These are phyloP conservation scores for Cololabis saira DNA, from an alignment of 2,113 vertebrate species.

Conservation along the genomic window DNA sequence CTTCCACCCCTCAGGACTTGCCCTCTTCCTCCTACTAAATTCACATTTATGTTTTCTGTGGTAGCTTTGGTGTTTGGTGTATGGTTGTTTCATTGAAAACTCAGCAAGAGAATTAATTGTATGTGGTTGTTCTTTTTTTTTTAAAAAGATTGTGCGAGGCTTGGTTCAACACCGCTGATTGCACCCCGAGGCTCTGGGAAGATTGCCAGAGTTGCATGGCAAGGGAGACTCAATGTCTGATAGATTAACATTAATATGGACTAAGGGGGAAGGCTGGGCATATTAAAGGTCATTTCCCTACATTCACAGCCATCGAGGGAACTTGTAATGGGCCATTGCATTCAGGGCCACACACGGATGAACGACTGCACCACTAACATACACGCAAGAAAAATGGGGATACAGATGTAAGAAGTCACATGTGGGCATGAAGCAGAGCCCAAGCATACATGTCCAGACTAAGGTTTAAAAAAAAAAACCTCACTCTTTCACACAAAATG, in stretches of 20 bases:
- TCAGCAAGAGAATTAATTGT: conserved; percentile 5
- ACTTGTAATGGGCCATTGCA: conserved; percentile 70
- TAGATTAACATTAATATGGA: conserved; percentile 78
- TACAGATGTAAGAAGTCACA: conserved; percentile 17
- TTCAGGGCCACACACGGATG: conserved; percentile 69
- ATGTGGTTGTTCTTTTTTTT: conserved; percentile 9
- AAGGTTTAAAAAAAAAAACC: too few relatives aligned
- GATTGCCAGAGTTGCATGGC: conserved; percentile 69
- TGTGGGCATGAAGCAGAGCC: conserved; percentile 3
- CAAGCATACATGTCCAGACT: conserved; percentile 14
- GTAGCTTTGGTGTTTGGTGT: neutral
- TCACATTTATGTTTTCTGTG: neutral
- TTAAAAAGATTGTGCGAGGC: conserved; percentile 22
- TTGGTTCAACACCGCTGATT: conserved; percentile 66
- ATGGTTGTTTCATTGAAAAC: conserved; percentile 15
- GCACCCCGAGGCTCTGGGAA: conserved; percentile 69
- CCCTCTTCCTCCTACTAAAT: neutral
- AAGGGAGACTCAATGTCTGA: conserved; percentile 72
- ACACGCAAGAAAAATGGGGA: conserved; percentile 13
- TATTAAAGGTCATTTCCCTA: conserved; percentile 70
- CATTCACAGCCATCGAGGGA: conserved; percentile 68
- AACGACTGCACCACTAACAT: conserved; percentile 32
- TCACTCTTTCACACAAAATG: conserved; percentile 7
- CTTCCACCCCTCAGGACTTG: too few relatives aligned
- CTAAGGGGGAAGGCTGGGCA: conserved; percentile 65